phyloP scores from a whole-genome alignment of 2,797 vertebrate genomes.

The Scyliorhinus canicula region DNA sequence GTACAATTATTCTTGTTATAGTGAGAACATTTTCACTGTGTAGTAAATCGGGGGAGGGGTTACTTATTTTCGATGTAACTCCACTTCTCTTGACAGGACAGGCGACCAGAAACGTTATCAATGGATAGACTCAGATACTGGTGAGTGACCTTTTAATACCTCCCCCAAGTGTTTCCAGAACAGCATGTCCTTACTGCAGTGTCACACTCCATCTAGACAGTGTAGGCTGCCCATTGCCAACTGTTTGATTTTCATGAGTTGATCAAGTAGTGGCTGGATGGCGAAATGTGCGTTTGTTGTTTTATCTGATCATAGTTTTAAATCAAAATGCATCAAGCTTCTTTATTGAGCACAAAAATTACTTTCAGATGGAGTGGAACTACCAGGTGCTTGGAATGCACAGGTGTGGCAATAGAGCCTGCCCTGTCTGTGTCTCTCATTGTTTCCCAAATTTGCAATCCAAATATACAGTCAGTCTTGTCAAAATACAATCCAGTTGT shows the following conservation, averaged over 20 bases:
- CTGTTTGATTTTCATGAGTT: not conserved
- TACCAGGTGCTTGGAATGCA: not conserved
- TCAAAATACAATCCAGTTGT: not conserved
- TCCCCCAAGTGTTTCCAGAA: not conserved
- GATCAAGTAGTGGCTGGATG: not conserved
- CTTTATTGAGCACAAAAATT: not conserved
- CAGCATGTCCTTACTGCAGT: not conserved
- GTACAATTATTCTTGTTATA: not conserved
- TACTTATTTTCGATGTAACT: not conserved
- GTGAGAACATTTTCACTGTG: not conserved
- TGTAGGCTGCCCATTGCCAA: not conserved
- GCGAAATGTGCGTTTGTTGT: not conserved
- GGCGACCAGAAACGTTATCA: not conserved
- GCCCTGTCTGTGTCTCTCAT: not conserved
- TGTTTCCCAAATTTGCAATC: slow-evolving; percentile 3
- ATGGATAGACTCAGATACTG: not conserved
- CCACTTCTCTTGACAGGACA: not conserved
- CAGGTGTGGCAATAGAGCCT: not conserved
- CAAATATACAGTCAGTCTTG: not conserved
- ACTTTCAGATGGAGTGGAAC: not conserved
- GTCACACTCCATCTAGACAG: not conserved
- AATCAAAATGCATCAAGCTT: not conserved
- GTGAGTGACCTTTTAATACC: not conserved
- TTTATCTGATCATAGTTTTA: not conserved
- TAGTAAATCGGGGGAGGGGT: not conserved